Evolutionary conservation across 2,888 invertebrate species (phyloP), one percentile per base, ranked within the genome.

Genomic region (Watsonalla cultraria): DNA sequence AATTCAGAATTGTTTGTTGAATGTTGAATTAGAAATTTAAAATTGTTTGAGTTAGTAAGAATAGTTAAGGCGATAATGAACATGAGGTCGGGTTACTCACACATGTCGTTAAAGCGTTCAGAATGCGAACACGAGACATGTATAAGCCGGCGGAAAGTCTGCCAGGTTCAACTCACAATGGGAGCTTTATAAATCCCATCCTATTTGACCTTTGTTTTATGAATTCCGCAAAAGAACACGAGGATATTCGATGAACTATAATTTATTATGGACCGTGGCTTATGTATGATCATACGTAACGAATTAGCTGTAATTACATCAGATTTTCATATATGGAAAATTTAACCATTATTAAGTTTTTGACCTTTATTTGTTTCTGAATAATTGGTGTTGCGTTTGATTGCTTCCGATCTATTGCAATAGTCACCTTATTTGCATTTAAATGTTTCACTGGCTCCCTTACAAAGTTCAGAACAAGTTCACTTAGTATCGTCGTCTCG

Each of bases 141-240:
- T 11, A 45, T 47, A 47, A 46, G 37, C 53, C 54, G 56, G 52
- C 51, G 56, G 47, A 60, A 56, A 55, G 51, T 53, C 52, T 14
- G 52, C 51, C 50, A 57, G 55, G 67, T 73, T 75, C 73, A 63
- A 70, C 69, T 70, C 69, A 70, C 64, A 61, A 67, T 65, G 61
- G 64, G 54, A 65, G 66, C 67, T 70, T 71, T 72, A 72, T 72
- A 75, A 76, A 65, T 72, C 75, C 78, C 76, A 77, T 74, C 66
- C 66, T 65, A 65, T 58, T 62, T 78, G 80, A 80, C 79, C 82
- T 83, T 81, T 78, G 57, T 62, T 66, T 62, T 64, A 61, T 59
- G 55, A 51, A 59, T 51, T 54, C 47, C 35, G 64, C 68, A 73
- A 72, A 75, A 69, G 57, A 70, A 11, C 42, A 42, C 8, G 5